A percentile compares a stretch with the other conserved stretches of the same genome.
Evolutionary conservation across 1,140 invertebrate genomes (phyloP).

Genomic region (Eriosoma lanigerum): DNA sequence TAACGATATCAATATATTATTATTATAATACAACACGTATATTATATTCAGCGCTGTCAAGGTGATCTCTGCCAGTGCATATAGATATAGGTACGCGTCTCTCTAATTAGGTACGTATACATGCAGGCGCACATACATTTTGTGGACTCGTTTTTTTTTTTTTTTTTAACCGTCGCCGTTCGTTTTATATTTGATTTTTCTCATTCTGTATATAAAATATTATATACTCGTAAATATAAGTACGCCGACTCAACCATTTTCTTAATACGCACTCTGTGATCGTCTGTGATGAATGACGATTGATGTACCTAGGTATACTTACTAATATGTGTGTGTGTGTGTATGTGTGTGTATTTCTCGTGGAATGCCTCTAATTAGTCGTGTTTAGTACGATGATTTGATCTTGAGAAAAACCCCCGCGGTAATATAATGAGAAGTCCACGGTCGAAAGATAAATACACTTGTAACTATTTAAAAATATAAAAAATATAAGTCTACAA

Average conservation of each 20-base stretch:
- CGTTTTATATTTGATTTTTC: neutral
- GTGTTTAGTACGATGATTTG: constrained; percentile 35
- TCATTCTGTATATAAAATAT: neutral
- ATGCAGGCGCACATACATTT: neutral
- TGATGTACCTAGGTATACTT: neutral
- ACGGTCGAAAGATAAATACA: constrained; percentile 28
- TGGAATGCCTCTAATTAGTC: constrained; percentile 31
- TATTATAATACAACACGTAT: neutral
- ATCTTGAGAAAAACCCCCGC: constrained; percentile 27
- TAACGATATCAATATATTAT: neutral
- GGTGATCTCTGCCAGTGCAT: neutral
- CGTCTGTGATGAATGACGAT: constrained; percentile 20
- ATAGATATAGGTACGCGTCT: neutral
- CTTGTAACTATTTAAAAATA: neutral
- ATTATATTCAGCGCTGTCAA: constrained; percentile 40
- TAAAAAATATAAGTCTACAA: neutral
- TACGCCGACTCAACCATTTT: neutral
- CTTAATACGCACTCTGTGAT: neutral
- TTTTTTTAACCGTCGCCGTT: neutral
- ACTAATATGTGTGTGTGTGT: neutral
- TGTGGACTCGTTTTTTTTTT: constrained; percentile 34
- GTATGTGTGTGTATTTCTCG: neutral
- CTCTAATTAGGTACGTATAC: constrained; percentile 16
- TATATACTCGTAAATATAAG: neutral
- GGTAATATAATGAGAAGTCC: constrained; percentile 18